Base-by-base conservation (phyloP, 2,888 invertebrate genomes). In the Rapana venosa region DNA sequence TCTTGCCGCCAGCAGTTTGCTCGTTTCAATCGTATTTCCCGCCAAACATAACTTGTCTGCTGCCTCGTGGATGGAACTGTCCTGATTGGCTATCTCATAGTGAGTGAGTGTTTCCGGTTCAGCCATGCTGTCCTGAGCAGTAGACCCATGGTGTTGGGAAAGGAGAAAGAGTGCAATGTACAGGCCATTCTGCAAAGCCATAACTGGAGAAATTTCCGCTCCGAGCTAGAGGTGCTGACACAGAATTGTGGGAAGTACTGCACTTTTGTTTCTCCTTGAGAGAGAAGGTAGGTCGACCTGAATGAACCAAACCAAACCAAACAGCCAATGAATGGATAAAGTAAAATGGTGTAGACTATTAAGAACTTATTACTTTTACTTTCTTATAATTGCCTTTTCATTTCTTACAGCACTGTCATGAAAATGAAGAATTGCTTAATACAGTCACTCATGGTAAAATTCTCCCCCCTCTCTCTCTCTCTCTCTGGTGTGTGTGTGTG, bases 171-270 rank as follows among this genome's bases (percentile, higher is more conserved):
- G 32, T 1, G 74, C 66, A 11, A 79, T 1, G 79, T 35, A 66
- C 66, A 66, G 32, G 13, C 20, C 66, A 83, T 26, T 8, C 61
- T n/a, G 36, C 36, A 61, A 0, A 47, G 61, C 88, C 88, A 88
- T 88, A 88, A 83, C 88, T 88, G 88, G 26, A 88, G 83, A 83
- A 83, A 88, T 47, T 83, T 83, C 83, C 83, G n/a, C 88, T 88
- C 36, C 83, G 88, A 88, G 88, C 81, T 79, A 79, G 56, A 87
- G 79, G 58, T 58, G 70, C 32, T 26, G 70, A 74, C 74, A 47
- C 74, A 74, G 32, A 35, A 8, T 32, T 26, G 86, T 32, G 86
- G 35, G 22, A 8, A 47, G 83, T 22, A 61, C 22, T 32, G 35
- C 30, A 15, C 77, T 79, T 79, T 13, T 32, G 32, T 79, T 32